These are phyloP conservation scores for Enchytraeus crypticus DNA, from an alignment of 2,888 invertebrate species.

Conservation along the genomic window DNA sequence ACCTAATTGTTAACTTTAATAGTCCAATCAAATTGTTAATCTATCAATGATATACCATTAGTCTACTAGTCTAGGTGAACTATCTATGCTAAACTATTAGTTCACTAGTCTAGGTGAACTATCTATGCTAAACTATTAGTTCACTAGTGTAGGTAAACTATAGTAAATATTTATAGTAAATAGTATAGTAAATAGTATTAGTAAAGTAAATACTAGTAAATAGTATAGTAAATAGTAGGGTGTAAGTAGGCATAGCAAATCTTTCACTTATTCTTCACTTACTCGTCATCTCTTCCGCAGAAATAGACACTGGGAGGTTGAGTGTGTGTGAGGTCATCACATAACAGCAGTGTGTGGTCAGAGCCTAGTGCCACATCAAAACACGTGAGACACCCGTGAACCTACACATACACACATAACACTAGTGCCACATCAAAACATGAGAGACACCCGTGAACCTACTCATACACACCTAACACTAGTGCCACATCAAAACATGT, in stretches of 20 bases:
- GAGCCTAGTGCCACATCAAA: slow-evolving; percentile 60
- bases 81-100: no score
- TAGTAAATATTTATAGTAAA: background rate
- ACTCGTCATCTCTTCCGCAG: slow-evolving; percentile 61
- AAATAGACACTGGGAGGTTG: slow-evolving; percentile 60
- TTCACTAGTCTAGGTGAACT: no score
- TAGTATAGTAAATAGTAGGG: background rate
- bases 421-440: no score
- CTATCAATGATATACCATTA: no score
- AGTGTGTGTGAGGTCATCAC: slow-evolving; percentile 46
- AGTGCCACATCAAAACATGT: background rate
- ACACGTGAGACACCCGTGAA: slow-evolving; percentile 50
- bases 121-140: no score
- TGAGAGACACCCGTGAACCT: no score
- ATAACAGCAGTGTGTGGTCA: slow-evolving; percentile 61
- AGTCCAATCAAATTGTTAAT: no score
- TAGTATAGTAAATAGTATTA: background rate
- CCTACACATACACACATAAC: no score
- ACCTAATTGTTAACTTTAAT: no score
- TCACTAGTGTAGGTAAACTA: no score
- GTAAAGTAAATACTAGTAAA: background rate
- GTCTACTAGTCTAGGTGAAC: no score
- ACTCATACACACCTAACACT: background rate
- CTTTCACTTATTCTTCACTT: background rate
- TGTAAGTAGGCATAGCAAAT: background rate